phyloP scores from a whole-genome alignment of 2,113 vertebrate genomes.

The Erpornis zantholeuca region DNA sequence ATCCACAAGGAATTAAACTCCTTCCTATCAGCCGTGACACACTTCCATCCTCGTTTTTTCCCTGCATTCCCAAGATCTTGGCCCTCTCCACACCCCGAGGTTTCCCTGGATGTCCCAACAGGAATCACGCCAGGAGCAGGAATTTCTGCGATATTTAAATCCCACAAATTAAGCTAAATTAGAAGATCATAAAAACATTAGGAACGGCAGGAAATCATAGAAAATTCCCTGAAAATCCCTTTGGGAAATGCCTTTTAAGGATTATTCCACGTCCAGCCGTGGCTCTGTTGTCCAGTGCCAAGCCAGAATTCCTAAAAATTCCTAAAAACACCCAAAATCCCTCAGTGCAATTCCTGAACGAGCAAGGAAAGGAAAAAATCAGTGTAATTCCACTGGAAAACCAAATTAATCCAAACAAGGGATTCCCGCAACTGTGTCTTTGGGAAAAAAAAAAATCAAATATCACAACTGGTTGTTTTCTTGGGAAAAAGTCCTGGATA shows the following conservation, averaged over 20 bases:
- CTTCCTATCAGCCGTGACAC: background rate
- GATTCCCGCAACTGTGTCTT: background rate
- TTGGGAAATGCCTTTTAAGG: background rate
- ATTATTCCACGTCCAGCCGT: background rate
- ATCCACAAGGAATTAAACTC: fast-evolving
- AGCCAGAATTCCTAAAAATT: background rate
- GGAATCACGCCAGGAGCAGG: background rate
- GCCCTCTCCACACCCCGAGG: background rate
- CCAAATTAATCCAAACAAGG: fast-evolving
- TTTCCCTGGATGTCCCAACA: fast-evolving
- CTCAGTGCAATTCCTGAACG: background rate
- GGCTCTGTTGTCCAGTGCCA: fast-evolving
- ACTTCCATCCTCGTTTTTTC: background rate
- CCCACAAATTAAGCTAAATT: background rate
- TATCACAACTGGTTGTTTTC: background rate
- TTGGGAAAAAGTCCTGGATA: background rate
- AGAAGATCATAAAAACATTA: background rate
- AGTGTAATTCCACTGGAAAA: background rate
- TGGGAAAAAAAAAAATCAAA: no score
- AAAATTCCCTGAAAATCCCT: background rate
- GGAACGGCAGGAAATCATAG: fast-evolving
- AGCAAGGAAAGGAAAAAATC: background rate
- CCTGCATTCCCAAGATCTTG: background rate
- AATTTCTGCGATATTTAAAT: background rate
- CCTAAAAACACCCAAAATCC: background rate